These are phyloP conservation scores for Catonia carolina DNA, from an alignment of 2,888 invertebrate species.

Conservation along the genomic window DNA sequence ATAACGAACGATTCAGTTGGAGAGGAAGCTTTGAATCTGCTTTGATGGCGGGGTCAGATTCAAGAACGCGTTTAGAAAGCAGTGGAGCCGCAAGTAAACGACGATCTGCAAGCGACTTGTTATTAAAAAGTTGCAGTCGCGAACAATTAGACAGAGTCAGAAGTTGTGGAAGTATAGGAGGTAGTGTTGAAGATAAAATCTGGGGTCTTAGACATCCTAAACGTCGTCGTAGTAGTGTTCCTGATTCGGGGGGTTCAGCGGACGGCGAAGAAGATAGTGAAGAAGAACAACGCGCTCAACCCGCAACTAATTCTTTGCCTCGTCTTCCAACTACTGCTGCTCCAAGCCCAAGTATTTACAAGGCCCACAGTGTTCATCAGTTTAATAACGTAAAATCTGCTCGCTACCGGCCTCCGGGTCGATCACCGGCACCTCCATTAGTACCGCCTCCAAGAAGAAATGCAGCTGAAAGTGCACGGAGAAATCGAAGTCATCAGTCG, in stretches of 20 bases:
- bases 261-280: slow-evolving; percentile 52
- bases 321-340: slow-evolving; percentile 69
- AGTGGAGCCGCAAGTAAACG: slow-evolving; percentile 66
- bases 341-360: slow-evolving; percentile 47
- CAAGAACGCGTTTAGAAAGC: slow-evolving; percentile 55
- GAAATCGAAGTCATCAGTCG: slow-evolving; percentile 35
- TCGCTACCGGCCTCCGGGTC: slow-evolving; percentile 77
- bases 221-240: slow-evolving; percentile 52
- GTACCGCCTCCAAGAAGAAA: slow-evolving; percentile 26
- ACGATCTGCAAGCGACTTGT: slow-evolving; percentile 73
- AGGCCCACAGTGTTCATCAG: slow-evolving; percentile 57
- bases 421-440: slow-evolving; percentile 50
- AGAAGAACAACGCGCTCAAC: slow-evolving; percentile 43
- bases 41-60: slow-evolving; percentile 78
- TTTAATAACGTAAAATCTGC: slow-evolving; percentile 69
- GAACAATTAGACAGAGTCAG: slow-evolving; percentile 65
- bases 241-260: slow-evolving; percentile 49
- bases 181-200: slow-evolving; percentile 51
- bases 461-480: slow-evolving; percentile 42
- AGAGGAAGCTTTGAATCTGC: slow-evolving; percentile 90
- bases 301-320: slow-evolving; percentile 56
- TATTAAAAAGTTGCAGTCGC: slow-evolving; percentile 71
- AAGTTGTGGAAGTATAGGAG: slow-evolving; percentile 79
- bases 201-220: slow-evolving; percentile 37
- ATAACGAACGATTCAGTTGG: slow-evolving; percentile 86